Conservation (phyloP, 2,888 invertebrate species). For the Nasonovia ribisnigri region DNA sequence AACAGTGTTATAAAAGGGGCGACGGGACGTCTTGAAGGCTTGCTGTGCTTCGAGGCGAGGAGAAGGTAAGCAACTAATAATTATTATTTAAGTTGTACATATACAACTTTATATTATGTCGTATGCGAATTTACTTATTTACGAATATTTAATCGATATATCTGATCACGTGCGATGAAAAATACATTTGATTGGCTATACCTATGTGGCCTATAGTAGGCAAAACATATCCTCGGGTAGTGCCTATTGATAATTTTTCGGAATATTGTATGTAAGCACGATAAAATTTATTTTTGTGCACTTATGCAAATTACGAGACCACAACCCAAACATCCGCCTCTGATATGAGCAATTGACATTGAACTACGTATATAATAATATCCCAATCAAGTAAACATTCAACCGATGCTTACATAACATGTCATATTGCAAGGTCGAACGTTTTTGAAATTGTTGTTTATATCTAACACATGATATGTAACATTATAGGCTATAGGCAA, state of each 20-base stretch:
- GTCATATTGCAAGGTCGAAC: slow-evolving; percentile 42
- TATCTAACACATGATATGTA: neutral
- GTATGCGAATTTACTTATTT: neutral
- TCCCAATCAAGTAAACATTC: slow-evolving; percentile 17
- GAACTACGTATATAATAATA: slow-evolving; percentile 55
- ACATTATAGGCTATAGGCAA: neutral
- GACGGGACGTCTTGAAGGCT: neutral
- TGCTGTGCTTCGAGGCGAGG: neutral
- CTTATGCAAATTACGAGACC: neutral
- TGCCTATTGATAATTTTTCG: neutral
- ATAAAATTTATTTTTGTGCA: neutral
- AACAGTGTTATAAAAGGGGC: slow-evolving; percentile 3
- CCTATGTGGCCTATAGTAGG: neutral
- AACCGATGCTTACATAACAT: slow-evolving; percentile 31
- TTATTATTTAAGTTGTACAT: neutral
- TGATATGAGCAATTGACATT: slow-evolving; percentile 45
- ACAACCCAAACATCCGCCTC: slow-evolving; percentile 42
- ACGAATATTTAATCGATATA: neutral
- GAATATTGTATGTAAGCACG: neutral
- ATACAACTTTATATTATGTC: neutral
- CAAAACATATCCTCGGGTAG: neutral
- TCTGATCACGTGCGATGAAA: neutral
- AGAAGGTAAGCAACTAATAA: neutral
- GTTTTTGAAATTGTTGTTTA: slow-evolving; percentile 48
- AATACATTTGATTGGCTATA: neutral